Evolutionary conservation across 2,113 vertebrate species (phyloP), one percentile per base, ranked within the genome.

Genomic region (Pollachius pollachius): DNA sequence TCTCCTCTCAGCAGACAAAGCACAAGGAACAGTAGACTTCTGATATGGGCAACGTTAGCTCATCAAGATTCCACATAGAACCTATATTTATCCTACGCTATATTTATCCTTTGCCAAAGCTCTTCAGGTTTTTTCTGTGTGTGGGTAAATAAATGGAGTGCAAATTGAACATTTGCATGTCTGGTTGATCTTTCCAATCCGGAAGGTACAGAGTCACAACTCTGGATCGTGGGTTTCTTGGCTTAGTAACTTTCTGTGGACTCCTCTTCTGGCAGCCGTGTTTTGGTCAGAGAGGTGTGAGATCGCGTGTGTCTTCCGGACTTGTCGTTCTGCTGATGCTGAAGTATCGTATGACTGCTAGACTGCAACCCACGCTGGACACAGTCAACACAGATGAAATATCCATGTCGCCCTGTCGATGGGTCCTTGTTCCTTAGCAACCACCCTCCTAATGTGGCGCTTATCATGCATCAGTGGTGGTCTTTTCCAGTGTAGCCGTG

Each of bases 261-360:
- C 57, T 41, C 34, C 64, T 27, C 8, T 9, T n/a, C 41, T 48
- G 41, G 41, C 71, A 37, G 58, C 52, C 12, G 65, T 8, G 1
- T 23, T 70, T 67, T 73, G 69, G 71, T 85, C 69, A 56, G 86
- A 86, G 37, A 77, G 69, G 72, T 68, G 68, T 52, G 3, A 80
- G 78, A 84, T 90, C 80, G 69, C 81, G 68, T 88, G 76, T 88
- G 75, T 89, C 77, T 66, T 68, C 66, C 77, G 69, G 78, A 77
- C 81, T 86, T 65, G 72, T 69, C 19, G 21, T 72, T 83, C 72
- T 80, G 74, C 78, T 73, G 75, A 70, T 72, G 81, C 71, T 48
- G 81, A 81, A 69, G 82, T 85, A 70, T 90, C 87, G 71, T 72
- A 81, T 89, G 76, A 87, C 85, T 78, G 81, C 81, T 87, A 81